A percentile compares a stretch with the other conserved stretches of the same genome.
phyloP scores from a whole-genome alignment of 2,797 vertebrate species.

The Periparus ater region DNA sequence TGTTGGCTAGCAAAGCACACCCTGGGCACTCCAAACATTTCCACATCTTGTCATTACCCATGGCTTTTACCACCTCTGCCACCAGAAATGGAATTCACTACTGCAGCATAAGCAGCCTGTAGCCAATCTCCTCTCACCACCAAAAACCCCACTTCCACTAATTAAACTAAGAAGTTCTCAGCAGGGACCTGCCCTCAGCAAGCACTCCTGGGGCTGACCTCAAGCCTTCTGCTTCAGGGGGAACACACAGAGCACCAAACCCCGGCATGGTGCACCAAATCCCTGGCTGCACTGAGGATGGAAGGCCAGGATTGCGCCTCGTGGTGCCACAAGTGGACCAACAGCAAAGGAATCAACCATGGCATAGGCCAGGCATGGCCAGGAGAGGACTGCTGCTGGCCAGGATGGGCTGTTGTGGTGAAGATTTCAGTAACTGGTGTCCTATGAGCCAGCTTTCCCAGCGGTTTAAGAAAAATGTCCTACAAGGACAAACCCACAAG shows the following conservation, averaged over 20 bases:
- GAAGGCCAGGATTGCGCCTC: background rate
- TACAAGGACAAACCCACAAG: background rate
- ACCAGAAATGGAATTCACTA: background rate
- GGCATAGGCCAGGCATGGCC: background rate
- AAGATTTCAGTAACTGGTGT: too few species aligned
- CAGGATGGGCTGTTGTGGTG: background rate
- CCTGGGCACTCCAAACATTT: background rate
- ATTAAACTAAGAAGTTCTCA: background rate
- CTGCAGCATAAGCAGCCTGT: background rate
- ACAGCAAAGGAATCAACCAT: accelerated
- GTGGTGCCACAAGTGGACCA: accelerated
- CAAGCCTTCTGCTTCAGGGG: background rate
- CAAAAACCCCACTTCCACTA: background rate
- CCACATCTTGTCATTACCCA: background rate
- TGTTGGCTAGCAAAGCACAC: background rate
- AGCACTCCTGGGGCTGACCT: background rate
- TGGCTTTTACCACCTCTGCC: background rate
- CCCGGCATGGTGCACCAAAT: background rate
- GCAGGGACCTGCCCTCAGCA: background rate
- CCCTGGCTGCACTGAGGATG: background rate
- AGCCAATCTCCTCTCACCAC: background rate
- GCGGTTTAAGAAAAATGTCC: background rate
- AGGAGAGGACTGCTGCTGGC: background rate
- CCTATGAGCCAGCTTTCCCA: background rate
- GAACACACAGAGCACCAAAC: background rate